Evolutionary conservation across 2,797 vertebrate species (phyloP).

Genomic region (Typhlichthys eigenmanni): DNA sequence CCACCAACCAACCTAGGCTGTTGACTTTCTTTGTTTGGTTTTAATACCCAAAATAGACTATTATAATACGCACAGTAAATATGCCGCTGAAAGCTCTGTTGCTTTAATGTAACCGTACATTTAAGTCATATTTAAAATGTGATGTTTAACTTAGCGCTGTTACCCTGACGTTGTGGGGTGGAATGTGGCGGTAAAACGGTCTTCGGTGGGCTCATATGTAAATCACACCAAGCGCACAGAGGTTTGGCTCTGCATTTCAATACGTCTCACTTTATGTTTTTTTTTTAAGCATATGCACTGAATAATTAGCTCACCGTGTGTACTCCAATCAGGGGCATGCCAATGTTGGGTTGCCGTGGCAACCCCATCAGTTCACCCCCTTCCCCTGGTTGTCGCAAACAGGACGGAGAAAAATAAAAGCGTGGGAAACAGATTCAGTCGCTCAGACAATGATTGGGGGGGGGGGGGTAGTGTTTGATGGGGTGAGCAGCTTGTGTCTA

Average conservation of each 20-base stretch:
- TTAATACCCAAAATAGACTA: too few species aligned
- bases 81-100: too few species aligned
- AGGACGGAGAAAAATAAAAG: slow-evolving; percentile 71
- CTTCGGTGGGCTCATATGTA: slow-evolving; percentile 57
- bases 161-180: slow-evolving; percentile 9
- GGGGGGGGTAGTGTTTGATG: slow-evolving; percentile 23
- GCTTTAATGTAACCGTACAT: too few species aligned
- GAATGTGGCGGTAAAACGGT: slow-evolving; percentile 12
- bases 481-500: slow-evolving; percentile 65
- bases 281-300: slow-evolving; percentile 72
- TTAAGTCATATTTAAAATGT: neutral
- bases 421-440: slow-evolving; percentile 73
- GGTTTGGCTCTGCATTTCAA: slow-evolving; percentile 72
- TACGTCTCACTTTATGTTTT: slow-evolving; percentile 76
- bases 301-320: slow-evolving; percentile 75
- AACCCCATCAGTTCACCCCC: slow-evolving; percentile 64
- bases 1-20: too few species aligned
- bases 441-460: slow-evolving; percentile 64
- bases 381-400: slow-evolving; percentile 52
- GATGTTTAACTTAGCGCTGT: slow-evolving; percentile 1
- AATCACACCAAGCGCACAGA: slow-evolving; percentile 57
- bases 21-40: too few species aligned
- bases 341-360: slow-evolving; percentile 73
- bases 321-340: slow-evolving; percentile 77
- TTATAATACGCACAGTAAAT: too few species aligned